A percentile compares a stretch with the other conserved stretches of the same genome.
phyloP scores from a whole-genome alignment of 2,113 vertebrate genomes.

The Serilophus lunatus region DNA sequence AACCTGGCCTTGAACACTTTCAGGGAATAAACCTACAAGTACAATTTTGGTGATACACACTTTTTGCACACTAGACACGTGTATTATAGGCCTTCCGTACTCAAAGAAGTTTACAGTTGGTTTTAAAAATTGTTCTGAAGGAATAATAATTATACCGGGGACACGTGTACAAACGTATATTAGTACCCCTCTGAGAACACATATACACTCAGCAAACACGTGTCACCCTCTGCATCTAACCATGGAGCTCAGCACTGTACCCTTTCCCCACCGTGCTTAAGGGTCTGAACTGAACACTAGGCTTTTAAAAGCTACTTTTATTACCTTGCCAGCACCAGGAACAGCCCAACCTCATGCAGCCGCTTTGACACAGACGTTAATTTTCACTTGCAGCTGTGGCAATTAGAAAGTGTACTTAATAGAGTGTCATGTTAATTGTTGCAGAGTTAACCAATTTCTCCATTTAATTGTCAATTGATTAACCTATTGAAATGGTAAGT shows the following conservation, averaged over 20 bases:
- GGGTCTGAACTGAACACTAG: conserved; percentile 40
- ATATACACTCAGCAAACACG: neutral
- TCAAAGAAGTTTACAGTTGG: neutral
- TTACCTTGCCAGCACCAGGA: conserved; percentile 44
- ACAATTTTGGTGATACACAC: neutral
- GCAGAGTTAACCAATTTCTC: conserved; percentile 85
- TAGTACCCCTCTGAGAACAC: neutral
- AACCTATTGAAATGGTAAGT: conserved; percentile 91
- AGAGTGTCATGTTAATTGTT: conserved; percentile 87
- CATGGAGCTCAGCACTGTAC: neutral
- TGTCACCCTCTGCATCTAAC: neutral
- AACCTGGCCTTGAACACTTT: rapidly evolving
- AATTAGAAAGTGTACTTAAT: conserved; percentile 87
- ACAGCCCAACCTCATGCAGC: conserved; percentile 17
- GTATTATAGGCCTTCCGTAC: neutral
- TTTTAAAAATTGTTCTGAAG: neutral
- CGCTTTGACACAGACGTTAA: conserved; percentile 64
- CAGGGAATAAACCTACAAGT: neutral
- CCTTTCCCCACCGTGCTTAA: conserved; percentile 2
- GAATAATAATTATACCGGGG: neutral
- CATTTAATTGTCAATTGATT: conserved; percentile 89
- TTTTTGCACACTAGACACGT: rapidly evolving
- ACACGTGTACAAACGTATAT: neutral
- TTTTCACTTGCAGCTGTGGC: conserved; percentile 79
- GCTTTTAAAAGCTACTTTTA: conserved; percentile 52